Percentiles rank a stretch among this genome's conserved stretches.
Conservation (phyloP, 2,113 vertebrate genomes). For the Hydrolagus affinis region DNA sequence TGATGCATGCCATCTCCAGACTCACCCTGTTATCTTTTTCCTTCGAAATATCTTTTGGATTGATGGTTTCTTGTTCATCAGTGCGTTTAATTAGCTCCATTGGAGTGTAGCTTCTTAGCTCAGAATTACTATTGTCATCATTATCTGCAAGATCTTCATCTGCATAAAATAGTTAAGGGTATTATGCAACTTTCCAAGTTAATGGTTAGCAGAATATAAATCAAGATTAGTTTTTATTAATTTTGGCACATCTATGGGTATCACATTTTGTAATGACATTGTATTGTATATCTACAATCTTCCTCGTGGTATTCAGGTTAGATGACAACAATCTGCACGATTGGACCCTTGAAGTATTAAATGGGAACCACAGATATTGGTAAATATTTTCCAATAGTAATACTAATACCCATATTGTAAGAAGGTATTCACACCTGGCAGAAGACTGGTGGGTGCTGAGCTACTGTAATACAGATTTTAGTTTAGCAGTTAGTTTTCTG, state of each 20-base stretch:
- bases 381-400: neutral
- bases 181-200: neutral
- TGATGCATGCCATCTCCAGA: neutral
- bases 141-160: conserved; percentile 39
- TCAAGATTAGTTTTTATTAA: neutral
- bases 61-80: neutral
- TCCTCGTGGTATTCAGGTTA: neutral
- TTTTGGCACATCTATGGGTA: too few relatives aligned
- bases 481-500: neutral
- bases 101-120: conserved; percentile 38
- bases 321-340: neutral
- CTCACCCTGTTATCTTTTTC: neutral
- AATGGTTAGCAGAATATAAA: neutral
- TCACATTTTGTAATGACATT: too few relatives aligned
- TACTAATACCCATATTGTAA: neutral
- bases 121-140: conserved; percentile 35
- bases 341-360: neutral
- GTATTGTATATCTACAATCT: too few relatives aligned
- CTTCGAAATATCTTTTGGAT: neutral
- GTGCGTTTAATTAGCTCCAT: conserved; percentile 35
- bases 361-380: neutral
- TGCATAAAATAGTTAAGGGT: conserved; percentile 33
- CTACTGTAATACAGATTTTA: neutral
- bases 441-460: neutral
- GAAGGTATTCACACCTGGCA: neutral